phyloP scores from a whole-genome alignment of 2,113 vertebrate species.

The Chlorodrepanis virens region DNA sequence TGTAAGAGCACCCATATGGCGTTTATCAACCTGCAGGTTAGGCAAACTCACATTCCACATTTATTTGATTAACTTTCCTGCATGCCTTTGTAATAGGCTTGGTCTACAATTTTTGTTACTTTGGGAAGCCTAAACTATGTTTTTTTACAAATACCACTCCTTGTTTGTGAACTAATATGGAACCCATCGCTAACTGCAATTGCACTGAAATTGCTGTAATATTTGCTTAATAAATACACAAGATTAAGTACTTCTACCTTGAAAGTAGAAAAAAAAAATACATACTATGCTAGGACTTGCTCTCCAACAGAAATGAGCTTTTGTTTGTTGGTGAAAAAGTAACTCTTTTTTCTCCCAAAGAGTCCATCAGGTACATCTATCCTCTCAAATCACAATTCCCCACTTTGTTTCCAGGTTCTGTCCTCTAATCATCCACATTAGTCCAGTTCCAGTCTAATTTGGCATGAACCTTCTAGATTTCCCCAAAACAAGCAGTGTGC shows the following conservation, averaged over 20 bases:
- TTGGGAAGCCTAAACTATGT: neutral
- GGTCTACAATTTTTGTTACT: neutral
- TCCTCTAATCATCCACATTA: neutral
- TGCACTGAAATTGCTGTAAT: neutral
- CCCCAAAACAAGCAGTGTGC: neutral
- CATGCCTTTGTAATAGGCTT: neutral
- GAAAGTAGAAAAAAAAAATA: neutral
- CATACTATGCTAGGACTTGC: neutral
- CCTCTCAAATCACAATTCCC: neutral
- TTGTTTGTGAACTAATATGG: neutral
- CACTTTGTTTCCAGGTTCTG: neutral
- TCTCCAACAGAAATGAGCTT: neutral
- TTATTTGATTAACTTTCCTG: conserved; percentile 46
- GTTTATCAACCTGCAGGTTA: conserved; percentile 22
- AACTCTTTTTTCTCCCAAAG: neutral
- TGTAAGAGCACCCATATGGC: conserved; percentile 11
- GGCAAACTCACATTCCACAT: conserved; percentile 9
- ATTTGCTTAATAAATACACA: neutral
- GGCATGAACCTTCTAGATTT: neutral
- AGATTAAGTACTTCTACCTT: neutral
- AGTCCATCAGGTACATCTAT: neutral
- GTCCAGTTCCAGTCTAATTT: neutral
- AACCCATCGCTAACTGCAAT: neutral
- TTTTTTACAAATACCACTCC: neutral
- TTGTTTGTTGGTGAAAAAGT: neutral